Base-by-base conservation (phyloP, 2,888 invertebrate genomes). In the Oligia strigilis region DNA sequence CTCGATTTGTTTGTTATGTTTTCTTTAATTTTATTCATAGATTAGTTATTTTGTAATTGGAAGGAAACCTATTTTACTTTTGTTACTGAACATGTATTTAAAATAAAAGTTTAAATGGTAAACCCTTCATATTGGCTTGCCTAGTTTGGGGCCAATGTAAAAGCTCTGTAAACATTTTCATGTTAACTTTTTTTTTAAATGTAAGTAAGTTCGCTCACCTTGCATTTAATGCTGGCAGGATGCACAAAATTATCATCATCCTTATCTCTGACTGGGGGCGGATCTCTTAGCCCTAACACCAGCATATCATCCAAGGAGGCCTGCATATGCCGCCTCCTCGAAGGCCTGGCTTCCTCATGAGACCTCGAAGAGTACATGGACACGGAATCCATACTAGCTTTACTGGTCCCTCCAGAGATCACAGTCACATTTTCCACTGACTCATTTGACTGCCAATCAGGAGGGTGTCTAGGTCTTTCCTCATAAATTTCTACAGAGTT, bases 251-350 rank as follows among this genome's bases (percentile, higher is more conserved):
- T 94, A 87, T 94, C 94, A 52, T 96, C 95, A 77, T 97, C 95
- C 17, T 94, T 93, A 78, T 94, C 92, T 36, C 88, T 89, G 1
- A 87, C 88, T 0, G 91, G 89, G 4, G 92, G 90, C 2, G 88
- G 91, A 43, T 95, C 94, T 4, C 94, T 89, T 36, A 95, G 66
- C 0, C 97, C 95, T 66, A 97, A 91, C 87, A 97, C 95, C 19
- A 97, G 96, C 92, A 98, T 97, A 87, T 98, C 97, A 83, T 98
- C 98, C 88, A 98, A 93, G 0, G 98, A 98, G 11, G 97, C 96
- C 84, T 97, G 97, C 87, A 97, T 87, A 60, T 95, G 95, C 77
- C 91, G 92, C 64, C 94, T 84, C 14, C 94, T 86, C 6, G 94
- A 87, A 6, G 95, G 95, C 29, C 96, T 88, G 3, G 96, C 93